Evolutionary conservation across 2,797 vertebrate species (phyloP).

Genomic region (Artibeus jamaicensis): DNA sequence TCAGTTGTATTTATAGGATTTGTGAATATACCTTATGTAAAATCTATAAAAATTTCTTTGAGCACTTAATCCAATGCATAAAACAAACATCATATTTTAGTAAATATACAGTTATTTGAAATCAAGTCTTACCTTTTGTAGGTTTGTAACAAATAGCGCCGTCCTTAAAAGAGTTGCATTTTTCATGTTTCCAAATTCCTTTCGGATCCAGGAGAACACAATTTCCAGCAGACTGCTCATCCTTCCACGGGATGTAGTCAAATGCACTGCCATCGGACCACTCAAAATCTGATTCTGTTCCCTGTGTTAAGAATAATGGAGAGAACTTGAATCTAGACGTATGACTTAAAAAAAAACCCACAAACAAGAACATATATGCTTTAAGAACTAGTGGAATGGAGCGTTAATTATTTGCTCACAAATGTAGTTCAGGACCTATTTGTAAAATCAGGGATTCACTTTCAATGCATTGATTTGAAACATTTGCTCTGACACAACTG

Average conservation of each 20-base stretch:
- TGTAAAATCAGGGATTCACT: background rate
- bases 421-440: background rate
- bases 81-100: slow-evolving; percentile 53
- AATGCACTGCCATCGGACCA: slow-evolving; percentile 93
- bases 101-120: slow-evolving; percentile 53
- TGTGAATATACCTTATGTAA: slow-evolving; percentile 28
- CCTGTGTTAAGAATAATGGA: slow-evolving; percentile 80
- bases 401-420: background rate
- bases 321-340: background rate
- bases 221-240: slow-evolving; percentile 77
- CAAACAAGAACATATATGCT: background rate
- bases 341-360: background rate
- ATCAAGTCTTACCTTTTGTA: slow-evolving; percentile 78
- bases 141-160: slow-evolving; percentile 94
- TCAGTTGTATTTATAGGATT: slow-evolving; percentile 28
- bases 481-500: slow-evolving; percentile 7
- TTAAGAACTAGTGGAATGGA: background rate
- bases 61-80: background rate
- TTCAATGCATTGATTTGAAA: background rate
- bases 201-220: slow-evolving; percentile 88
- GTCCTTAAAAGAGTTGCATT: slow-evolving; percentile 83
- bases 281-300: slow-evolving; percentile 84
- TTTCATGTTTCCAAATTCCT: slow-evolving; percentile 87
- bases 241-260: slow-evolving; percentile 82
- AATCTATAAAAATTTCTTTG: background rate